A percentile compares a stretch with the other conserved stretches of the same genome.
Evolutionary conservation across 2,888 invertebrate genomes (phyloP).

Genomic region (Acholoe squamosa): DNA sequence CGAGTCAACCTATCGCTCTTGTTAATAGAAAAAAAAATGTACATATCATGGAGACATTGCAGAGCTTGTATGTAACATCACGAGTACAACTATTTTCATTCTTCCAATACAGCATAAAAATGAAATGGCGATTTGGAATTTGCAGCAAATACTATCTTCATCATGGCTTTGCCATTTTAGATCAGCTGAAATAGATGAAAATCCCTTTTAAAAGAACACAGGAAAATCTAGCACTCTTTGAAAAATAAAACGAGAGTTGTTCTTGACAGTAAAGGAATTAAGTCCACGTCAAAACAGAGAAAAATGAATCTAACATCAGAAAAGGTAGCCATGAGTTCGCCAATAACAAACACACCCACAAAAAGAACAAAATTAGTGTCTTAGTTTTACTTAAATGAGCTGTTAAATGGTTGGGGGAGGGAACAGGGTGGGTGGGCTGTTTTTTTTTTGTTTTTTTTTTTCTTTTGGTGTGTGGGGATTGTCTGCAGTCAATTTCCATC

Average conservation of each 20-base stretch:
- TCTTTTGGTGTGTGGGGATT: neutral
- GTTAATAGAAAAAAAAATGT: too few species aligned
- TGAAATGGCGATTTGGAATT: too few species aligned
- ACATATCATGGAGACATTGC: too few species aligned
- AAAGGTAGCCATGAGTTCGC: neutral
- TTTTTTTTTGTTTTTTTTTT: neutral
- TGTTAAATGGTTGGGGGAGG: neutral
- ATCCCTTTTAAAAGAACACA: neutral
- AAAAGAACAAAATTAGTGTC: neutral
- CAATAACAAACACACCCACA: neutral
- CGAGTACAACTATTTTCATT: too few species aligned
- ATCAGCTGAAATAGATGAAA: too few species aligned
- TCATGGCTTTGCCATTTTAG: too few species aligned
- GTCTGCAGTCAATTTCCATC: neutral
- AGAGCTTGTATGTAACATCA: too few species aligned
- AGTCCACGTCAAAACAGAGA: neutral
- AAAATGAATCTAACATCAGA: neutral
- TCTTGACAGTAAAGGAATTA: slow-evolving; percentile 12
- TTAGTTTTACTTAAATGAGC: slow-evolving; percentile 16
- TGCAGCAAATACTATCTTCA: too few species aligned
- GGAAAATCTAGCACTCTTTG: neutral
- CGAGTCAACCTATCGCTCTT: too few species aligned
- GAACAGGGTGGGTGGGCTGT: neutral
- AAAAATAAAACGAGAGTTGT: neutral
- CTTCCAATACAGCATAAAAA: too few species aligned